Conservation (phyloP, 2,113 vertebrate species). For the Anolis carolinensis region DNA sequence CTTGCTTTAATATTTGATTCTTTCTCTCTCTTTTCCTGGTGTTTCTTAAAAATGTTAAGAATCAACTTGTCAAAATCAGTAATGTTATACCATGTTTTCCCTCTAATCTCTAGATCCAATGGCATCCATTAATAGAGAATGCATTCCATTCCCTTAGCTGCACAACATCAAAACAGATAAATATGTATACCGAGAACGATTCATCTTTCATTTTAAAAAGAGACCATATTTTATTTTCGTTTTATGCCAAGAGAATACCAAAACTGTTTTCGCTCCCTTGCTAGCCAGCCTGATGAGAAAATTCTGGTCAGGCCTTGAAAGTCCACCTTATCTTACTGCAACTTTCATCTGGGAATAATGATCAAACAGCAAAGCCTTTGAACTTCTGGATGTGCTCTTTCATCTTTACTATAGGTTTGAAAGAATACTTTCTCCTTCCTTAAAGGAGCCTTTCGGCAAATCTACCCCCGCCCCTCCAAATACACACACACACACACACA, state of each 20-base stretch:
- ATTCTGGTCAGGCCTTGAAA: constrained; percentile 18
- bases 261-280: neutral
- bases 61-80: neutral
- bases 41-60: neutral
- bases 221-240: neutral
- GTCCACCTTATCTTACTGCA: constrained; percentile 16
- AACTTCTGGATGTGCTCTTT: constrained; percentile 42
- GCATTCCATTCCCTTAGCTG: neutral
- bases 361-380: constrained; percentile 39
- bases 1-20: neutral
- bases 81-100: neutral
- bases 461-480: too few species aligned
- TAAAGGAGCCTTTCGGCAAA: neutral
- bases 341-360: constrained; percentile 32
- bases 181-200: neutral
- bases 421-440: constrained; percentile 1
- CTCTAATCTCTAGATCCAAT: neutral
- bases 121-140: neutral
- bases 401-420: constrained; percentile 41
- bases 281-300: neutral
- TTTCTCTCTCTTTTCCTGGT: neutral
- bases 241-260: neutral
- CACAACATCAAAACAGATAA: neutral
- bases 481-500: too few species aligned
- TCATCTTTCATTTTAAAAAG: too few species aligned